Percentiles rank a stretch among this genome's conserved stretches.
Evolutionary conservation across 2,797 vertebrate genomes (phyloP).

Genomic region (Galagoides demidoff): DNA sequence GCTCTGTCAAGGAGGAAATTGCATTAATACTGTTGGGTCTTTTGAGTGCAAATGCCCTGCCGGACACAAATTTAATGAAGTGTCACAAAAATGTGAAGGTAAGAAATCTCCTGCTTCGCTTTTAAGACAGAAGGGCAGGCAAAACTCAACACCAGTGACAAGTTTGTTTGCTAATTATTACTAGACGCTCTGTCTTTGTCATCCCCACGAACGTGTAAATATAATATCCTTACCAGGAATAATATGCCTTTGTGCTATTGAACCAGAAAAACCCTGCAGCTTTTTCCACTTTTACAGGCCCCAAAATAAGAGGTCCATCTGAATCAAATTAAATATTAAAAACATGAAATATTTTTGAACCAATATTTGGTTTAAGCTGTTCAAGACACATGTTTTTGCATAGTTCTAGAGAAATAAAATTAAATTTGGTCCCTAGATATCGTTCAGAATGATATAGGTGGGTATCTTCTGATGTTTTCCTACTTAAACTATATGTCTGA

Average conservation of each 20-base stretch:
- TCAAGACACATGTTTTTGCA: slow-evolving; percentile 69
- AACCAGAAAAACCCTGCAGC: slow-evolving; percentile 68
- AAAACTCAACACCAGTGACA: not conserved
- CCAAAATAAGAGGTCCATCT: slow-evolving; percentile 71
- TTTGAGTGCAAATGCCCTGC: slow-evolving; percentile 99
- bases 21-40: slow-evolving; percentile 99
- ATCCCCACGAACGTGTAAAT: slow-evolving; percentile 62
- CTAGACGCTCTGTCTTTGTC: slow-evolving; percentile 61
- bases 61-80: slow-evolving; percentile 98
- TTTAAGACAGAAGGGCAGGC: not conserved
- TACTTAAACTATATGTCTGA: slow-evolving; percentile 17
- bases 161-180: slow-evolving; percentile 65
- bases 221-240: slow-evolving; percentile 59
- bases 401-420: slow-evolving; percentile 65
- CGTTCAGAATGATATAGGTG: slow-evolving; percentile 14
- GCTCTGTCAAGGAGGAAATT: slow-evolving; percentile 98
- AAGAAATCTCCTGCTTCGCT: slow-evolving; percentile 83
- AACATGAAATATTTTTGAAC: slow-evolving; percentile 76
- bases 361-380: slow-evolving; percentile 76
- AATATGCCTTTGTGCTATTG: slow-evolving; percentile 58
- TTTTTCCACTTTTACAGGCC: slow-evolving; percentile 75
- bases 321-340: slow-evolving; percentile 81
- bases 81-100: slow-evolving; percentile 99
- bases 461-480: slow-evolving; percentile 10
- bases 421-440: slow-evolving; percentile 57